These are phyloP conservation scores for Xestobium rufovillosum DNA, from an alignment of 2,888 invertebrate genomes.

Conservation along the genomic window DNA sequence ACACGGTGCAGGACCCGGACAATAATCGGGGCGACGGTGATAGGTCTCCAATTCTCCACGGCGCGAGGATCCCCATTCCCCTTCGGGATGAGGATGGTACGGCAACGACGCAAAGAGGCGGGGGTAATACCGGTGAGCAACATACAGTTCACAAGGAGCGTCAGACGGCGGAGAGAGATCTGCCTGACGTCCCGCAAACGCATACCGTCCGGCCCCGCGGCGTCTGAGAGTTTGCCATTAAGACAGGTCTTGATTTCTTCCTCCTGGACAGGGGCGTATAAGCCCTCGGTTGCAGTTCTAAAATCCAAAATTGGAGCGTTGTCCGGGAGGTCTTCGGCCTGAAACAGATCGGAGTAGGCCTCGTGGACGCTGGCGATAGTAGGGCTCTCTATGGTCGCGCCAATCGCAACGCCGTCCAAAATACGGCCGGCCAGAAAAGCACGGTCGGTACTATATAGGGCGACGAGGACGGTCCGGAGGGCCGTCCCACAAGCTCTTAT, in stretches of 20 bases:
- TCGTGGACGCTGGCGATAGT: too few relatives aligned
- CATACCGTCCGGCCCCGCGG: constrained; percentile 16
- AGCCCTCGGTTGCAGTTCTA: neutral
- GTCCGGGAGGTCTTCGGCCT: constrained; percentile 7
- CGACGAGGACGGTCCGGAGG: too few relatives aligned
- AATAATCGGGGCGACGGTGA: constrained; percentile 18
- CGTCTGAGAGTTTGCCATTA: neutral
- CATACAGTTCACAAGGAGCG: constrained; percentile 15
- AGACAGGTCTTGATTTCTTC: constrained; percentile 8
- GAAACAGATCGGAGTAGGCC: too few relatives aligned
- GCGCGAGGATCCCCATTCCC: constrained; percentile 6
- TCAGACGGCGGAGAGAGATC: constrained; percentile 4
- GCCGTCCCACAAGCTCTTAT: too few relatives aligned
- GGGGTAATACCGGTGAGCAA: constrained; percentile 12
- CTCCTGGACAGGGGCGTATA: constrained; percentile 6
- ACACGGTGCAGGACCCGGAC: constrained; percentile 16
- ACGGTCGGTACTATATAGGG: too few relatives aligned
- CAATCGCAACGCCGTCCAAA: too few relatives aligned
- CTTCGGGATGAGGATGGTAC: constrained; percentile 17
- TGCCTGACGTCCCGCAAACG: neutral
- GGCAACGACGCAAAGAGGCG: neutral
- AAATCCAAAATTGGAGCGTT: constrained; percentile 5
- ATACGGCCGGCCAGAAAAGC: too few relatives aligned
- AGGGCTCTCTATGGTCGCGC: too few relatives aligned
- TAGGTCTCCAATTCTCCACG: constrained; percentile 19